Conservation (phyloP, 2,113 vertebrate species). For the Hippocampus zosterae region DNA sequence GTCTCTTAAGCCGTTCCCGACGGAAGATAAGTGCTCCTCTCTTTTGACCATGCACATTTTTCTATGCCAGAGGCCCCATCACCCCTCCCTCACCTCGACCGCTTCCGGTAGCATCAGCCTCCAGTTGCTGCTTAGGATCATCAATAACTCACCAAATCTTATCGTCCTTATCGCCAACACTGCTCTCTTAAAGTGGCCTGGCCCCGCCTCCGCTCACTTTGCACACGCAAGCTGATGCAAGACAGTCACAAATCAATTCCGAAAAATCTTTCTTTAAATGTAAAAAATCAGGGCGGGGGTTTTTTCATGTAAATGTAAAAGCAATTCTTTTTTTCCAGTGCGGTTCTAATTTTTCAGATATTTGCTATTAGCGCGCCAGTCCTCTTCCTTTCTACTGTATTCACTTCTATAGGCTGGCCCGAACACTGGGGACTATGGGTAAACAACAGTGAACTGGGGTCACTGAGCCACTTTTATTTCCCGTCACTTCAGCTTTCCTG, state of each 20-base stretch:
- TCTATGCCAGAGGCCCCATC: conserved; percentile 75
- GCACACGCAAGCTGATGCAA: neutral
- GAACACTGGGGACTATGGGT: neutral
- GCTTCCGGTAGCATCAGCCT: conserved; percentile 55
- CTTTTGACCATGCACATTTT: conserved; percentile 62
- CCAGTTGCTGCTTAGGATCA: conserved; percentile 42
- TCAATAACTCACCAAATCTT: conserved; percentile 76
- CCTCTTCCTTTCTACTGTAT: too few species aligned
- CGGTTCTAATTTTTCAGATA: too few species aligned
- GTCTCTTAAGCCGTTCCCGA: conserved; percentile 34
- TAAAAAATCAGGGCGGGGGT: too few species aligned
- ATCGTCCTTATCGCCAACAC: conserved; percentile 68
- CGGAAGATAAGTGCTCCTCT: conserved; percentile 67
- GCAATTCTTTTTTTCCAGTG: too few species aligned
- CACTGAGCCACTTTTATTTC: conserved; percentile 17
- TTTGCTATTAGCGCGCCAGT: too few species aligned
- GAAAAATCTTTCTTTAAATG: neutral
- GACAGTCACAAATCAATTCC: neutral
- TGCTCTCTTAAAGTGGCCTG: conserved; percentile 58
- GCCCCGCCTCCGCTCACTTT: conserved; percentile 42
- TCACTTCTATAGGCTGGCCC: neutral
- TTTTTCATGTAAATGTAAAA: too few species aligned
- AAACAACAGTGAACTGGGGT: neutral
- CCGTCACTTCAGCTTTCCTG: neutral
- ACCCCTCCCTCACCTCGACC: conserved; percentile 30